Evolutionary conservation across 1,140 invertebrate genomes (phyloP).

Genomic region (Brachionus koreanus): DNA sequence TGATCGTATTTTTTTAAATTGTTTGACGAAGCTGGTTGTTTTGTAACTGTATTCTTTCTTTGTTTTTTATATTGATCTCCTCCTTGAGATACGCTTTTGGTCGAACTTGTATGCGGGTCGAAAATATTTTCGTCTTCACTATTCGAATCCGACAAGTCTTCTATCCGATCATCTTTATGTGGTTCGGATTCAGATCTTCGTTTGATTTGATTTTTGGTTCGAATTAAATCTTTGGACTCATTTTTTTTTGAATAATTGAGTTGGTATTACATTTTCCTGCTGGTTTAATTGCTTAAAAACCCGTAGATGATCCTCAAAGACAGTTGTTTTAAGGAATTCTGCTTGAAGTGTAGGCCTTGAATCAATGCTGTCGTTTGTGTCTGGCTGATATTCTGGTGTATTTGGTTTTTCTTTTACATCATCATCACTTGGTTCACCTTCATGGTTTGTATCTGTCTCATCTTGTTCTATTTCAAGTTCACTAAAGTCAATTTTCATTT

Average conservation of each 20-base stretch:
- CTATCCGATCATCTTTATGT: constrained; percentile 61
- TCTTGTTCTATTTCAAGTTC: no score
- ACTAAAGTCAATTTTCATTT: no score
- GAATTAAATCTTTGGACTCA: constrained; percentile 55
- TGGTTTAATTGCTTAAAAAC: background rate
- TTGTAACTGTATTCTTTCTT: no score
- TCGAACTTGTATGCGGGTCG: background rate
- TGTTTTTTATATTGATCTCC: no score
- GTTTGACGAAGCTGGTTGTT: no score
- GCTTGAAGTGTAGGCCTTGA: background rate
- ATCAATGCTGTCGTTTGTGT: background rate
- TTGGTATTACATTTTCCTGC: background rate
- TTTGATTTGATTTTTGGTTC: constrained; percentile 50
- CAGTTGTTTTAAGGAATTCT: background rate
- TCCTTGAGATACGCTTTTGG: no score
- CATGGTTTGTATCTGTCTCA: no score
- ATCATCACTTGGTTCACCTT: no score
- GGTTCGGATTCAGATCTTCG: background rate
- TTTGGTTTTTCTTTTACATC: no score
- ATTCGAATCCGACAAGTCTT: constrained; percentile 63
- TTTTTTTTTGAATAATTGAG: background rate
- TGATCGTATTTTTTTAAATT: no score
- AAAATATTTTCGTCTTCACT: background rate
- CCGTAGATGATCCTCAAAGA: background rate
- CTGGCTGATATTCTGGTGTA: no score